phyloP scores from a whole-genome alignment of 2,113 vertebrate species.

The Phrynosoma blainvillii region DNA sequence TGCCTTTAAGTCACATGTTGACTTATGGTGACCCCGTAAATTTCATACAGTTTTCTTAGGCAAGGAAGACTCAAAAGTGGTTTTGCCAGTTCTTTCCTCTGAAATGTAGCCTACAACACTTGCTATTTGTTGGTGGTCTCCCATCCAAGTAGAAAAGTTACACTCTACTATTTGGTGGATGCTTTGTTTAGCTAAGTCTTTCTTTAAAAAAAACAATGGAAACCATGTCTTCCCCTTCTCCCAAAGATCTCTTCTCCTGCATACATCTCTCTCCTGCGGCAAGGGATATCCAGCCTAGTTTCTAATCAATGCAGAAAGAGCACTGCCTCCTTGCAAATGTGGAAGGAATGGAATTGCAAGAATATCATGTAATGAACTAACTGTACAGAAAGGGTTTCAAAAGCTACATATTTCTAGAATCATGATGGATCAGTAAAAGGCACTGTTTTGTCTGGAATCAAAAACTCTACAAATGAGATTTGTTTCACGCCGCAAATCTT shows the following conservation, averaged over 20 bases:
- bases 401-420: not conserved
- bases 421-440: not conserved
- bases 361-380: not conserved
- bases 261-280: not conserved
- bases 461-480: not conserved
- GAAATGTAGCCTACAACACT: no score
- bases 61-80: no score
- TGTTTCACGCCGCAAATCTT: not conserved
- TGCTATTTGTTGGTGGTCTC: no score
- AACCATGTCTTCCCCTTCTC: not conserved
- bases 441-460: not conserved
- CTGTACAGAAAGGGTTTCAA: not conserved
- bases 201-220: not conserved
- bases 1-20: no score
- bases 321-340: not conserved
- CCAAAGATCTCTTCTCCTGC: no score
- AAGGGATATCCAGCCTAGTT: not conserved
- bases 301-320: not conserved
- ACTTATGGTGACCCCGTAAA: no score
- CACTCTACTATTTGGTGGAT: not conserved
- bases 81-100: no score
- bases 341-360: not conserved
- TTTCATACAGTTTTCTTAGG: no score
- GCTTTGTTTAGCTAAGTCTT: not conserved
- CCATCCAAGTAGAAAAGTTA: not conserved